Conservation (phyloP, 2,888 invertebrate genomes). For the Lordiphosa andalusiaca region DNA sequence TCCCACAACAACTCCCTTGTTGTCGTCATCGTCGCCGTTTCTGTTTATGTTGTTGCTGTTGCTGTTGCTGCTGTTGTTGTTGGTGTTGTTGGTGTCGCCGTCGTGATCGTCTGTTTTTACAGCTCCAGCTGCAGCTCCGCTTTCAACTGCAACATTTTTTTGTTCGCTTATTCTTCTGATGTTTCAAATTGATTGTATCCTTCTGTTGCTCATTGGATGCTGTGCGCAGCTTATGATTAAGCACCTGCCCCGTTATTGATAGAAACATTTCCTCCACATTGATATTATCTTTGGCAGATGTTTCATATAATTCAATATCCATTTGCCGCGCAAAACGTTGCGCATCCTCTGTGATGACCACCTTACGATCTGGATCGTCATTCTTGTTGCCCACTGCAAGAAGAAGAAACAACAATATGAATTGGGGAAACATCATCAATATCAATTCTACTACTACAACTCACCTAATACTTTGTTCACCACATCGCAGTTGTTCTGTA, state of each 20-base stretch:
- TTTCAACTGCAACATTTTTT: conserved; percentile 80
- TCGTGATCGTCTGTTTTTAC: conserved; percentile 13
- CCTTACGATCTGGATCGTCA: conserved; percentile 96
- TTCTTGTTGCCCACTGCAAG: conserved; percentile 99
- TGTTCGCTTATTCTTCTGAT: conserved; percentile 65
- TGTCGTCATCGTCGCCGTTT: not conserved
- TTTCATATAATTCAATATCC: conserved; percentile 98
- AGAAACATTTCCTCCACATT: conserved; percentile 98
- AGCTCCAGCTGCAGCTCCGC: conserved; percentile 29
- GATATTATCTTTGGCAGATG: conserved; percentile 99
- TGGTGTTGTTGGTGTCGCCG: not conserved
- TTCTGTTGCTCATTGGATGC: conserved; percentile 79
- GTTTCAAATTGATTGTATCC: conserved; percentile 77
- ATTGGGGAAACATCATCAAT: no score
- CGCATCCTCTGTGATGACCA: conserved; percentile 98
- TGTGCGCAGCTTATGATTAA: conserved; percentile 79
- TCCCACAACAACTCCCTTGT: conserved; percentile 22
- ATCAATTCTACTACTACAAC: conserved; percentile 9
- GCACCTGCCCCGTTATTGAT: conserved; percentile 83
- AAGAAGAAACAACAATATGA: conserved; percentile 28
- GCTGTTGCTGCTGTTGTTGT: not conserved
- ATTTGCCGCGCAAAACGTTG: conserved; percentile 98
- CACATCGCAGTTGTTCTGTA: conserved; percentile 99
- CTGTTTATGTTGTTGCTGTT: not conserved
- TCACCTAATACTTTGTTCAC: conserved; percentile 98